Base-by-base conservation (phyloP, 2,888 invertebrate species). In the Drosophila stalkeri region DNA sequence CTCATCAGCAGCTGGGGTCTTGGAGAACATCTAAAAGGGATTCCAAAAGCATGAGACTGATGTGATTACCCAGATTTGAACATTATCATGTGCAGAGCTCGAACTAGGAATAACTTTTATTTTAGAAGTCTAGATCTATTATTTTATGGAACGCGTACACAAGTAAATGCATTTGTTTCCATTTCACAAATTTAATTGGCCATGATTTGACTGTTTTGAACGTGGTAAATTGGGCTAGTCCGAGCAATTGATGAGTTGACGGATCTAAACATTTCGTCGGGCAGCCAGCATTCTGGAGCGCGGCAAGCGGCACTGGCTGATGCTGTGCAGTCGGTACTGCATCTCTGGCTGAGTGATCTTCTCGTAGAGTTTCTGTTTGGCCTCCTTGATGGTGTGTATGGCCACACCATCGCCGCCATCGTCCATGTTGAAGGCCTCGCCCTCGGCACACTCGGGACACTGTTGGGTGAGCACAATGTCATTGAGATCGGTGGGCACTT, bases 401-500 rank as follows among this genome's bases (percentile, higher is more conserved):
- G 85, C 77, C 12, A 91, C 88, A 3, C 91, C 91, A 16, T 91
- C 90, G 52, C 91, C 91, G 12, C 90, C 83, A 31, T 92, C 93
- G 43, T 93, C 92, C 56, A 91, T 87, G 71, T 93, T 93, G 51
- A 93, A 89, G 9, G 92, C 92, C 51, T 93, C 93, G 27, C 92
- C 91, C 67, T 93, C 93, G 12, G 93, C 93, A 68, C 93, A 93
- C 69, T 93, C 93, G 8, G 93, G 92, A 72, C 93, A 93, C 72
- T 93, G 93, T 56, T 93, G 92, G 16, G 92, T 91, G 41, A 92
- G 72, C 8, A 93, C 91, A 43, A 93, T 91, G 31, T 95, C 94
- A 2, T 94, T 93, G 3, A 95, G 93, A 14, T 94, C 91, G 35
- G 94, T 94, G 1, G 93, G 83, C 39, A 82, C 69, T 0, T 92